Evolutionary conservation across 35 echinoderm and acorn worm genomes (phyloP), one percentile per base, ranked within the genome.

Genomic region (Nesometra sesokonis): DNA sequence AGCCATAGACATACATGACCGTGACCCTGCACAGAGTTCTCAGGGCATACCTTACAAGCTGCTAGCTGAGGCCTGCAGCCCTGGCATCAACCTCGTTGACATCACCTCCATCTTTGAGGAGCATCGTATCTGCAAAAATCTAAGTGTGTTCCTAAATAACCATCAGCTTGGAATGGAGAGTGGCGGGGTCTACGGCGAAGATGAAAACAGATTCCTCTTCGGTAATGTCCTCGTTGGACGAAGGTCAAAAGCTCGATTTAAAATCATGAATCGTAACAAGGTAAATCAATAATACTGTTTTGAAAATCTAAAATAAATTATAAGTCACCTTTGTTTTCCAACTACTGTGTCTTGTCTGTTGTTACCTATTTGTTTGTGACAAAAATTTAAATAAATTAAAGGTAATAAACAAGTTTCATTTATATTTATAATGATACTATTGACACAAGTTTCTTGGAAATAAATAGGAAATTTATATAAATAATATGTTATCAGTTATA

Each of bases 21-120:
- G 96, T 29, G 96, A 99, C 77, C 96, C 96, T 32, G 84, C 93
- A 19, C 93, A 99, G 36, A 93, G 92, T 27, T 93, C 96, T 19
- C 96, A 99, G 39, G 96, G 96, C 33, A 99, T 99, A 87, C 96
- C 96, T 27, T 99, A 99, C 93, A 99, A 99, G 90, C 84, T 99
- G 46, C 84, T 99, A n/a, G 96, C 96, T 17, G 96, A 99, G 77
- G 92, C 92, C 34, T 99, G 96, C 81, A 93, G 87, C 31, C 96
- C 96, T 0, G 90, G 92, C 85, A 99, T 99, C 88, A 93, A 99
- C 82, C 84, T 94, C 31, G 86, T 85, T 0, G 96, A 99, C 57
- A 43, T 99, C 29, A 93, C 90, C 35, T 80, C 93, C 17, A 94
- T 99, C 77, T 99, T 99, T 86, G 96, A 99, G 82, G 96, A 99